Conservation (phyloP, 35 echinoderm and acorn worm genomes). For the Amphiura filiformis region DNA sequence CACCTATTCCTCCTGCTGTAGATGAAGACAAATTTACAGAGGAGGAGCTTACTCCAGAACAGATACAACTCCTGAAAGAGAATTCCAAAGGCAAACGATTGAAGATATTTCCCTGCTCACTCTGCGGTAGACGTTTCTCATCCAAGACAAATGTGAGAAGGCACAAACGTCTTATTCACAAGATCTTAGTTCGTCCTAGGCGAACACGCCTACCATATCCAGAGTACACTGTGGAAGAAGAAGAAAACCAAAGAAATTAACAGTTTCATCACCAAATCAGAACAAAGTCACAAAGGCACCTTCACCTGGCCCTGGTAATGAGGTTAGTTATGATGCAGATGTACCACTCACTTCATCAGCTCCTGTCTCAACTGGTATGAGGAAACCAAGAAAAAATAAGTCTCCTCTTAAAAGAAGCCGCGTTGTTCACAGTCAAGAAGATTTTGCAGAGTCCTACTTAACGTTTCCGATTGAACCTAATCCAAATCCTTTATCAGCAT, state of each 20-base stretch:
- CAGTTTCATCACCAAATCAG: not conserved
- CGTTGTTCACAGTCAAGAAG: not conserved
- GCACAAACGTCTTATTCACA: slow-evolving; percentile 30
- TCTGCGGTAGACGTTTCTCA: slow-evolving; percentile 20
- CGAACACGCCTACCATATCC: slow-evolving; percentile 6
- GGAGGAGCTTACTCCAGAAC: not conserved
- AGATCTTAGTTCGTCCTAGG: not conserved
- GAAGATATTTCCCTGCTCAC: slow-evolving; percentile 8
- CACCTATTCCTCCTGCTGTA: not conserved
- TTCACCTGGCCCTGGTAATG: not conserved
- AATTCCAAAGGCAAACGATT: not conserved
- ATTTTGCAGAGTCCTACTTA: not conserved
- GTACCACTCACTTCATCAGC: too few species aligned
- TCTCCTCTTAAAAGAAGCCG: not conserved
- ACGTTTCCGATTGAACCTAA: not conserved
- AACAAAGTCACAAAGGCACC: not conserved
- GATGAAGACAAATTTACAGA: not conserved
- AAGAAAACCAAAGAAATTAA: not conserved
- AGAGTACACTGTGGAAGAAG: not conserved
- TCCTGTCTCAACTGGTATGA: not conserved
- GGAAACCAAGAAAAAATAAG: slow-evolving; percentile 3
- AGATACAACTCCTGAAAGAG: not conserved
- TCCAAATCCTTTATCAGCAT: not conserved
- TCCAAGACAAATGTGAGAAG: slow-evolving; percentile 15
- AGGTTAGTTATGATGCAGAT: too few species aligned